phyloP scores from a whole-genome alignment of 2,888 invertebrate genomes.

The Zhuqinia jingwanae region DNA sequence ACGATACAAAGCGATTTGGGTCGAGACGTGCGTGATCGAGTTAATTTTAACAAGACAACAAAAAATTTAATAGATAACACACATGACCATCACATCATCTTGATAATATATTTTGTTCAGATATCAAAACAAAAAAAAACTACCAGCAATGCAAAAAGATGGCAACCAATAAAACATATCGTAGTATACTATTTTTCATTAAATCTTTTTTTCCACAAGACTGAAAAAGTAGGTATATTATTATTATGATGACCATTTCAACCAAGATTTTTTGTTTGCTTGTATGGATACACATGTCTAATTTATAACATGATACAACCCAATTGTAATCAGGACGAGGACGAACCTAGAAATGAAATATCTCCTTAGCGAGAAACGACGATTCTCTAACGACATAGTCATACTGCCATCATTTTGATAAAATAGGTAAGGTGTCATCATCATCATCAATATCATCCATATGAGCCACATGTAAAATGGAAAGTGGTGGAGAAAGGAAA shows the following conservation, averaged over 20 bases:
- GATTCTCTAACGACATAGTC: no score
- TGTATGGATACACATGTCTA: no score
- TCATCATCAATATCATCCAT: no score
- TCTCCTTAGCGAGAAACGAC: no score
- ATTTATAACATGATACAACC: not conserved
- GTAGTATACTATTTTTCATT: not conserved
- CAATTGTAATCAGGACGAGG: not conserved
- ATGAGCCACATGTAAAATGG: no score
- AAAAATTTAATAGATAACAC: conserved; percentile 28
- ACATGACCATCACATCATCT: conserved; percentile 16
- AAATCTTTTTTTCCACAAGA: not conserved
- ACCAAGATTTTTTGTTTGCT: no score
- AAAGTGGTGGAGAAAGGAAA: no score
- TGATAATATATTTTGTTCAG: not conserved
- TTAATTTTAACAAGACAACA: conserved; percentile 28
- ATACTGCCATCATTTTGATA: no score
- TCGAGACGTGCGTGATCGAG: conserved; percentile 20
- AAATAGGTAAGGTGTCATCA: no score
- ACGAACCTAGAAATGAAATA: not conserved
- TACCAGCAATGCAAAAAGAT: not conserved
- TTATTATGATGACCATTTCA: not conserved
- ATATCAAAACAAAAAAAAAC: no score
- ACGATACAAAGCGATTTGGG: no score
- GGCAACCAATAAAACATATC: conserved; percentile 29
- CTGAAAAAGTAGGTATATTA: not conserved